Evolutionary conservation across 2,113 vertebrate species (phyloP).

Genomic region (Natator depressus): DNA sequence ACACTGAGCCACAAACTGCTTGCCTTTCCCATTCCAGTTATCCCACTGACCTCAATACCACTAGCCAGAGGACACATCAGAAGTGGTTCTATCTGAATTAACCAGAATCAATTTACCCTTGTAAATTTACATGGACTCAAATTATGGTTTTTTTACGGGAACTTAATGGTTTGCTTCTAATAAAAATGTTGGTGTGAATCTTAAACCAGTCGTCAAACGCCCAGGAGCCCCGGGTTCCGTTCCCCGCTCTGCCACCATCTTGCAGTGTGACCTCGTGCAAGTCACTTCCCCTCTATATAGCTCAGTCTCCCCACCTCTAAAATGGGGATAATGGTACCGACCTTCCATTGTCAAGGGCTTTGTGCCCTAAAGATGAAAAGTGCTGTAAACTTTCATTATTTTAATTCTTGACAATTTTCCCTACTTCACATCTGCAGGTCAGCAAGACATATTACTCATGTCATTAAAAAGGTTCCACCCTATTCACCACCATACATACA

Average conservation of each 20-base stretch:
- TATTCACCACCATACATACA: background rate
- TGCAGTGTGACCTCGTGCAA: background rate
- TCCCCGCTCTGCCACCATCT: background rate
- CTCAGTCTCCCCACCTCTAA: background rate
- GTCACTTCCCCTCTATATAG: background rate
- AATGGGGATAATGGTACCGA: background rate
- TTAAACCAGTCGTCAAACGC: background rate
- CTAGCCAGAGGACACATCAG: background rate
- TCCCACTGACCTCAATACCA: background rate
- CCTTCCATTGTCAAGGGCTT: background rate
- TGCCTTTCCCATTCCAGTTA: background rate
- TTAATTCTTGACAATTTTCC: background rate
- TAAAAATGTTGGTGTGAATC: background rate
- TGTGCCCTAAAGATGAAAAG: background rate
- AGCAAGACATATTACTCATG: background rate
- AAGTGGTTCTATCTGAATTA: background rate
- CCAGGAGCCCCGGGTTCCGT: background rate
- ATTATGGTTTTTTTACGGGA: background rate
- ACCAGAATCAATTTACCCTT: background rate
- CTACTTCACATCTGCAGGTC: background rate
- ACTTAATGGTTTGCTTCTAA: background rate
- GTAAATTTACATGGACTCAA: background rate
- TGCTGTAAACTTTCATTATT: background rate
- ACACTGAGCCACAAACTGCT: background rate
- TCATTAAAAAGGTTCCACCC: background rate